phyloP scores from a whole-genome alignment of 64 coral and sea anemone species.

The Dendrophyllia cribrosa region DNA sequence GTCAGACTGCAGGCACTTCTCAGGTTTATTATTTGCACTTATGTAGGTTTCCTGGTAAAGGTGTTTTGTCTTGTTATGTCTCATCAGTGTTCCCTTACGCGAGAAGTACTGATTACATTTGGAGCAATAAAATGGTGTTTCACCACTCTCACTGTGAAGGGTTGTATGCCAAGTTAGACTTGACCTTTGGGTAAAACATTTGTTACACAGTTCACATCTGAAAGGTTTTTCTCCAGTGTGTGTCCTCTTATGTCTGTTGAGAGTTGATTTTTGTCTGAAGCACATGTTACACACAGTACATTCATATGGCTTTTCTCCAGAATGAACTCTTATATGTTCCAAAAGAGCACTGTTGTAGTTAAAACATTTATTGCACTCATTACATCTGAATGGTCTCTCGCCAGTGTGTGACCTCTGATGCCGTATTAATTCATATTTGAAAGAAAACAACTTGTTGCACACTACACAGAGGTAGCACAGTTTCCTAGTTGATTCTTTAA shows the following conservation, averaged over 20 bases:
- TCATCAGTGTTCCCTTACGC: background rate
- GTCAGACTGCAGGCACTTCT: background rate
- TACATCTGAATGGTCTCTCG: background rate
- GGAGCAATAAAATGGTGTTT: slow-evolving; percentile 16
- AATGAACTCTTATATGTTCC: slow-evolving; percentile 20
- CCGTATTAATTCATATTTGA: background rate
- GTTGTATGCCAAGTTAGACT: background rate
- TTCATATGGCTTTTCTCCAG: background rate
- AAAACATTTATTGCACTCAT: background rate
- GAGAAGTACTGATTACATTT: background rate
- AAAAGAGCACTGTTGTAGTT: slow-evolving; percentile 5
- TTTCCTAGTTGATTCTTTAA: background rate
- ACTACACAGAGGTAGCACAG: background rate
- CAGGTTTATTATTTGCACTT: background rate
- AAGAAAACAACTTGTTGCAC: background rate
- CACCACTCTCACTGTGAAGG: background rate
- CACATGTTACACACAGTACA: slow-evolving; percentile 10
- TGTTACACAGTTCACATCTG: slow-evolving; percentile 49
- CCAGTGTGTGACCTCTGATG: background rate
- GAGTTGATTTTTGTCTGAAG: slow-evolving; percentile 48
- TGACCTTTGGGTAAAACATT: slow-evolving; percentile 10
- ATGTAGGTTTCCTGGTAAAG: background rate
- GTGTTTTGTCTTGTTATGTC: background rate
- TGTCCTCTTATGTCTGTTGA: slow-evolving; percentile 46
- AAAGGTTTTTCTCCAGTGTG: background rate